These are phyloP conservation scores for Xerus inauris DNA, from an alignment of 2,113 vertebrate species.

Conservation along the genomic window DNA sequence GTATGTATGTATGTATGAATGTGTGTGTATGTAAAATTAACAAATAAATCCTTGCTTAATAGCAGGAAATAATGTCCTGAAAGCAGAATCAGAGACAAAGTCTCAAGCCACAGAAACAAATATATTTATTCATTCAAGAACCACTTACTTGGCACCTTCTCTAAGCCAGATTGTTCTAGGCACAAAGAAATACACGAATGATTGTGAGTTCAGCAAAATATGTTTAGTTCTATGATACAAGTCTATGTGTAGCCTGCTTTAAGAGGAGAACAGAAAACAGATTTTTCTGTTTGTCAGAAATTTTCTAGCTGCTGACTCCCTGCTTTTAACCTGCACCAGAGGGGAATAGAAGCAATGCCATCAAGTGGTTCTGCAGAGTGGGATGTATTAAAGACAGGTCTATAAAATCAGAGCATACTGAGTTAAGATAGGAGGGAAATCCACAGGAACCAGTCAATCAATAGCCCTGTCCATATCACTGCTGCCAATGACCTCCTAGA, in stretches of 20 bases:
- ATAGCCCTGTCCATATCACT: neutral
- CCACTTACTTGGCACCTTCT: slow-evolving; percentile 43
- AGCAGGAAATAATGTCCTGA: slow-evolving; percentile 59
- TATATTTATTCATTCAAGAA: slow-evolving; percentile 62
- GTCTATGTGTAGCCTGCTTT: neutral
- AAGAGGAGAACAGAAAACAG: slow-evolving; percentile 18
- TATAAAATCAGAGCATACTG: neutral
- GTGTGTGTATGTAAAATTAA: neutral
- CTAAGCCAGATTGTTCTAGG: slow-evolving; percentile 58
- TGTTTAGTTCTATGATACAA: neutral
- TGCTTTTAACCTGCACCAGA: neutral
- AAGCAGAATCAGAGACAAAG: slow-evolving; percentile 54
- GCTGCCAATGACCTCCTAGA: neutral
- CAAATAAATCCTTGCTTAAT: slow-evolving; percentile 49
- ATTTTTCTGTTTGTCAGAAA: neutral
- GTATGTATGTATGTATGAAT: neutral
- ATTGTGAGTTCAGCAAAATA: slow-evolving; percentile 27
- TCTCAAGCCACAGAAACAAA: slow-evolving; percentile 54
- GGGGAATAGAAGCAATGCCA: neutral
- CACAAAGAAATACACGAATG: slow-evolving; percentile 59
- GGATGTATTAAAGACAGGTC: neutral
- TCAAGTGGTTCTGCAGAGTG: neutral
- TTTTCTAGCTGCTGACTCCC: neutral
- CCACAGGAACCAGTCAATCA: slow-evolving; percentile 13
- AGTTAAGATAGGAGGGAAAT: slow-evolving; percentile 27